Conservation (phyloP, 2,888 invertebrate genomes). For the Latrodectus elegans region DNA sequence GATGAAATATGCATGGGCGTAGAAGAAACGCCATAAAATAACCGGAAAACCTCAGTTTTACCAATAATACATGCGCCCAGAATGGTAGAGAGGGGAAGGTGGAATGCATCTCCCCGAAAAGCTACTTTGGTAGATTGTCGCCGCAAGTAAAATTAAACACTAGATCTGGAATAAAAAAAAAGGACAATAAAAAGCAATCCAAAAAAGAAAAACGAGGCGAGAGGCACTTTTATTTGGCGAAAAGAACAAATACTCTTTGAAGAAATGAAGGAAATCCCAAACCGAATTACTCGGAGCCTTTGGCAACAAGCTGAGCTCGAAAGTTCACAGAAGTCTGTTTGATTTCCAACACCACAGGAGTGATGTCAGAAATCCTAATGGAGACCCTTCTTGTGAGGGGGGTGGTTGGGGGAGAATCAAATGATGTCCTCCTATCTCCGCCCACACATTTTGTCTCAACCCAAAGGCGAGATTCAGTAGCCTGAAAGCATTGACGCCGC, state of each 20-base stretch:
- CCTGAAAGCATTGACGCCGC: conserved; percentile 17
- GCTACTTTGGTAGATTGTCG: conserved; percentile 61
- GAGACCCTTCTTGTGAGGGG: conserved; percentile 18
- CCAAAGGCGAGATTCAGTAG: conserved; percentile 23
- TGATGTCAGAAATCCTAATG: conserved; percentile 45
- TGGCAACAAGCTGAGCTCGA: conserved; percentile 57
- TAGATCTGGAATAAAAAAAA: not conserved
- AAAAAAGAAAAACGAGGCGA: conserved; percentile 18
- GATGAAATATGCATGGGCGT: conserved; percentile 61
- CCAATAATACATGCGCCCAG: conserved; percentile 40
- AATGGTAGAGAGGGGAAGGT: not conserved
- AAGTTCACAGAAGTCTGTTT: conserved; percentile 68
- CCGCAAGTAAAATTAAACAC: conserved; percentile 68
- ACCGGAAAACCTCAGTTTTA: conserved; percentile 36
- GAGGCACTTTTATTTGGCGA: conserved; percentile 31
- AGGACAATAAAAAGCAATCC: conserved; percentile 8
- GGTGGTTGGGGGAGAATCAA: not conserved
- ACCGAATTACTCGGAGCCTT: conserved; percentile 57
- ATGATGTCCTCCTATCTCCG: conserved; percentile 1
- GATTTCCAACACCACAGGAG: conserved; percentile 68
- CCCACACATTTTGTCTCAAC: not conserved
- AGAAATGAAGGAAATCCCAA: conserved; percentile 47
- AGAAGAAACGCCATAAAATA: conserved; percentile 33
- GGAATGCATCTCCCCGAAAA: not conserved
- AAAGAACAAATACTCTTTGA: conserved; percentile 56